Base-by-base conservation (phyloP, 2,888 invertebrate species). In the Xestia ashworthii region DNA sequence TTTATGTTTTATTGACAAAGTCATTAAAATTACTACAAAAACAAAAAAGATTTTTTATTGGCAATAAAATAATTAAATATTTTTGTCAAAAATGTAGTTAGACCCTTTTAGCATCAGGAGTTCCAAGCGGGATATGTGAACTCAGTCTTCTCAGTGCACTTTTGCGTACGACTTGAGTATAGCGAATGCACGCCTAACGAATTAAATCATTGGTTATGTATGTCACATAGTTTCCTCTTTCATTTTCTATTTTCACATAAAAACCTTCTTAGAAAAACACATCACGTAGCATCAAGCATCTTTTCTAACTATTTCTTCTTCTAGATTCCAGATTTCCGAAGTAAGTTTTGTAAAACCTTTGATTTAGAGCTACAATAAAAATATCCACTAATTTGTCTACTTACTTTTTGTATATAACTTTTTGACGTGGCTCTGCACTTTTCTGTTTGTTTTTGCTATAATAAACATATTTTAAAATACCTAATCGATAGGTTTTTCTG, bases 361-460 rank as follows among this genome's bases (percentile, higher is more conserved):
- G 46, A 73, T 67, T 69, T 78, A 72, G 64, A 71, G 64, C 67
- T 76, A 60, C 16, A 67, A 68, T 83, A 88, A 89, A 89, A 89
- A 88, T 88, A 89, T 88, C 88, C 89, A 88, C 89, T 48, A 55
- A 87, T 89, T 89, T 81, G 46, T 71, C 71, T 72, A 74, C 62
- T 73, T 79, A 53, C 46, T 79, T 80, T 82, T 82, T 81, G 76
- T 89, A 82, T 70, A 82, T 84, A 72, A 4, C 62, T 77, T 78
- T 71, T 81, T 82, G 71, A 83, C 12, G 81, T 87, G 85, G 80
- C 74, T 79, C 72, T 81, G 90, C 85, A 85, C 78, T 78, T 77
- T 80, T 65, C 50, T 19, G 32, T 65, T 80, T 78, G 48, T 75
- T 83, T 83, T 83, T 64, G 90, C 85, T 89, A 82, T n/a, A 71